Conservation (phyloP, 2,888 invertebrate species). For the Nymphalis polychloros region DNA sequence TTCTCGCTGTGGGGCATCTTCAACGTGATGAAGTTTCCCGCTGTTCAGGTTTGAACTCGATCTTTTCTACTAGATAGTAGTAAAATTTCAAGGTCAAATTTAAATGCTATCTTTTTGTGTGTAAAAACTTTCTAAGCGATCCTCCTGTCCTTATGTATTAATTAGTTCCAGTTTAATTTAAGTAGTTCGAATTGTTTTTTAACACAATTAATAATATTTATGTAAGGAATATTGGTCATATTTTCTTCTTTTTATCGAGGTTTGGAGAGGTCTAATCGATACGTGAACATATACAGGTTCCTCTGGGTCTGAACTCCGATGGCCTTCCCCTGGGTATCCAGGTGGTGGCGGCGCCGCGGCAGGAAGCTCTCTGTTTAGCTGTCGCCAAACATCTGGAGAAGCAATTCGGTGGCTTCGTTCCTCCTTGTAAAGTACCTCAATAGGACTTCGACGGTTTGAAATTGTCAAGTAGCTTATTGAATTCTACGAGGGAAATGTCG, state of each 20-base stretch:
- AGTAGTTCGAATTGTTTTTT: too few relatives aligned
- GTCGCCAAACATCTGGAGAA: constrained; percentile 87
- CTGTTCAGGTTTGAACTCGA: constrained; percentile 82
- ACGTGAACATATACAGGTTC: constrained; percentile 75
- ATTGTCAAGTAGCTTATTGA: background rate
- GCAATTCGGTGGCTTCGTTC: constrained; percentile 86
- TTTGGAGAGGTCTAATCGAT: too few relatives aligned
- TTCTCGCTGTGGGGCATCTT: constrained; percentile 89
- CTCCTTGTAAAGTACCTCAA: constrained; percentile 68
- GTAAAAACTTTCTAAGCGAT: too few relatives aligned
- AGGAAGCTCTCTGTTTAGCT: constrained; percentile 87
- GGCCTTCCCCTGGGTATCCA: constrained; percentile 92
- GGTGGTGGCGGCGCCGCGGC: constrained; percentile 85
- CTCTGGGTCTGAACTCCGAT: constrained; percentile 86
- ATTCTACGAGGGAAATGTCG: too few relatives aligned
- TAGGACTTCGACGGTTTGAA: background rate
- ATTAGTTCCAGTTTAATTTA: too few relatives aligned
- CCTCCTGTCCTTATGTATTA: too few relatives aligned
- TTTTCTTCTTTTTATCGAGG: too few relatives aligned
- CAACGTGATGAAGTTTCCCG: constrained; percentile 91
- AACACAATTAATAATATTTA: too few relatives aligned
- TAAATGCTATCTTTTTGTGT: too few relatives aligned
- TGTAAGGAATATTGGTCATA: too few relatives aligned
- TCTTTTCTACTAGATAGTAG: background rate
- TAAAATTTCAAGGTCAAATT: too few relatives aligned